Conservation (phyloP, 2,888 invertebrate species). For the Plusia festucae region DNA sequence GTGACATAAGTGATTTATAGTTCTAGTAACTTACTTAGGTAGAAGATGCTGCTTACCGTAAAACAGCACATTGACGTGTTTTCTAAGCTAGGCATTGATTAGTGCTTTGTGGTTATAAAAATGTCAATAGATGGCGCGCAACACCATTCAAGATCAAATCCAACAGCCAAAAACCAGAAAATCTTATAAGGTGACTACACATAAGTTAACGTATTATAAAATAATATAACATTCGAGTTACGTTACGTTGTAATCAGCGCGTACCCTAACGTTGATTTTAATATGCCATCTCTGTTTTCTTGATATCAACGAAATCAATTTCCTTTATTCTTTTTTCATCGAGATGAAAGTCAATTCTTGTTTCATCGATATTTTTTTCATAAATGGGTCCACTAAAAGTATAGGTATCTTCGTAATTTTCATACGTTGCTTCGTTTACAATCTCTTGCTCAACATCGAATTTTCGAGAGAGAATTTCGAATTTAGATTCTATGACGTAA, state of each 20-base stretch:
- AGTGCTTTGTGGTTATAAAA: too few species aligned
- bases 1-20: too few species aligned
- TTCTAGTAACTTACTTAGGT: too few species aligned
- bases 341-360: slow-evolving; percentile 10
- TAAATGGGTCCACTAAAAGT: background rate
- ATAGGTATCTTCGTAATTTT: background rate
- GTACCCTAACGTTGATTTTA: background rate
- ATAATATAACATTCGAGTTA: background rate
- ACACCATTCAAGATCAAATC: too few species aligned
- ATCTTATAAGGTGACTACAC: too few species aligned
- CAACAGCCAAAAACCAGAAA: too few species aligned
- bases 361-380: slow-evolving; percentile 6
- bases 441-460: background rate
- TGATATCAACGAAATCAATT: slow-evolving; percentile 13
- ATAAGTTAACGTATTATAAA: too few species aligned
- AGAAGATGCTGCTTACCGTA: too few species aligned
- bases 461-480: slow-evolving; percentile 12
- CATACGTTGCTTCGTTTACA: slow-evolving; percentile 1
- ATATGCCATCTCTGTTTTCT: background rate
- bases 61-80: too few species aligned
- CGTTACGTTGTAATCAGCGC: background rate
- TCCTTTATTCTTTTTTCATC: slow-evolving; percentile 9
- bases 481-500: slow-evolving; percentile 15
- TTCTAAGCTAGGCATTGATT: too few species aligned
- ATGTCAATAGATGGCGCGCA: too few species aligned